A percentile compares a stretch with the other conserved stretches of the same genome.
phyloP scores from a whole-genome alignment of 2,888 invertebrate genomes.

The Clistopyga incitator region DNA sequence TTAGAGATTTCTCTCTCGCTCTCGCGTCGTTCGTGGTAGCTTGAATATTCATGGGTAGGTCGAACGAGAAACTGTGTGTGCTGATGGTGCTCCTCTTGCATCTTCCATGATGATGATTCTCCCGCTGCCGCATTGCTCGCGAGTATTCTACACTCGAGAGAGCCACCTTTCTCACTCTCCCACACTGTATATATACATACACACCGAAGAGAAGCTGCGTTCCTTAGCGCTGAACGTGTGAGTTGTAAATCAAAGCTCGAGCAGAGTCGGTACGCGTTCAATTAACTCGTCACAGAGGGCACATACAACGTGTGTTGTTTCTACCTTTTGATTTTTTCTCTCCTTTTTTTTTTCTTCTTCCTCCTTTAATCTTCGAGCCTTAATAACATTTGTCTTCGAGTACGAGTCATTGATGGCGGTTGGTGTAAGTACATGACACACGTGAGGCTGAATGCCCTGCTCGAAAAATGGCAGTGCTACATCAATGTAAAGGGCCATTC shows the following conservation, averaged over 20 bases:
- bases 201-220: slow-evolving; percentile 56
- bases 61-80: slow-evolving; percentile 57
- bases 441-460: background rate
- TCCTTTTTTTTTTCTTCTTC: slow-evolving; percentile 42
- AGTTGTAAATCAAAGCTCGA: slow-evolving; percentile 71
- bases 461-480: slow-evolving; percentile 11
- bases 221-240: slow-evolving; percentile 60
- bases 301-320: slow-evolving; percentile 52
- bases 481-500: background rate
- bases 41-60: slow-evolving; percentile 71
- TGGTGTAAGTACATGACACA: slow-evolving; percentile 7
- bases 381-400: slow-evolving; percentile 66
- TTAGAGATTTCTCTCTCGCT: slow-evolving; percentile 58
- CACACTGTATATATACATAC: slow-evolving; percentile 32
- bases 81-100: slow-evolving; percentile 31
- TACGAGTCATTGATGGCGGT: slow-evolving; percentile 33
- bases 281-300: slow-evolving; percentile 71
- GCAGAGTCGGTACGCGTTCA: slow-evolving; percentile 70
- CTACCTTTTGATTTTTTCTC: slow-evolving; percentile 41
- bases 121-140: slow-evolving; percentile 64
- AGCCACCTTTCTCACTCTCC: background rate
- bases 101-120: slow-evolving; percentile 52
- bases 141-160: slow-evolving; percentile 32
- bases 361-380: slow-evolving; percentile 42
- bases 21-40: slow-evolving; percentile 32